phyloP scores from a whole-genome alignment of 2,888 invertebrate genomes.

The Machimus atricapillus region DNA sequence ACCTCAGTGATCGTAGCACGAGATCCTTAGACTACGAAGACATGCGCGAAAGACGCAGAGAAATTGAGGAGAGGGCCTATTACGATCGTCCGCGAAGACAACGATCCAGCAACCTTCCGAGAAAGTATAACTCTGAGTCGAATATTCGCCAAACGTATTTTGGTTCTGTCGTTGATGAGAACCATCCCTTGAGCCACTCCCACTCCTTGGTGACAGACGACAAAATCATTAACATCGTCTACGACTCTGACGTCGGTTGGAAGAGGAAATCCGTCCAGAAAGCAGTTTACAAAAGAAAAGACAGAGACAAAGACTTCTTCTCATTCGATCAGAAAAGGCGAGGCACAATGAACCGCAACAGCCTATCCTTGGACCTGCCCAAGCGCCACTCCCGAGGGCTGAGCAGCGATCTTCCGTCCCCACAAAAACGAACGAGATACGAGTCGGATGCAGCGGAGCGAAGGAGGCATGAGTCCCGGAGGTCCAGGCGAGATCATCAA shows the following conservation, averaged over 20 bases:
- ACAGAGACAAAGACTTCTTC: neutral
- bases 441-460: neutral
- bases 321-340: neutral
- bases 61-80: neutral
- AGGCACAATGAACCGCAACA: conserved; percentile 52
- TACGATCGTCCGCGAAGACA: neutral
- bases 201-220: conserved; percentile 63
- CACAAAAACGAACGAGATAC: conserved; percentile 48
- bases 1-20: conserved; percentile 58
- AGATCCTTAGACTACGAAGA: conserved; percentile 61
- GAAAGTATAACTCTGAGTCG: conserved; percentile 60
- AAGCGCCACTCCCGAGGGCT: conserved; percentile 51
- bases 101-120: neutral
- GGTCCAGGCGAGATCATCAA: neutral
- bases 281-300: conserved; percentile 38
- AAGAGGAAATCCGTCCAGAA: conserved; percentile 54
- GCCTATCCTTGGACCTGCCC: conserved; percentile 59
- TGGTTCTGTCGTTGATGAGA: conserved; percentile 58
- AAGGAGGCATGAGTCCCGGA: neutral
- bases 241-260: conserved; percentile 64
- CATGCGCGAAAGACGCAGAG: neutral
- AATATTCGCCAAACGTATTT: conserved; percentile 61
- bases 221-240: conserved; percentile 62
- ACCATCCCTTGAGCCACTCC: conserved; percentile 60
- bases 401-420: conserved; percentile 48